These are phyloP conservation scores for Vidua macroura DNA, from an alignment of 2,113 vertebrate species.

Conservation along the genomic window DNA sequence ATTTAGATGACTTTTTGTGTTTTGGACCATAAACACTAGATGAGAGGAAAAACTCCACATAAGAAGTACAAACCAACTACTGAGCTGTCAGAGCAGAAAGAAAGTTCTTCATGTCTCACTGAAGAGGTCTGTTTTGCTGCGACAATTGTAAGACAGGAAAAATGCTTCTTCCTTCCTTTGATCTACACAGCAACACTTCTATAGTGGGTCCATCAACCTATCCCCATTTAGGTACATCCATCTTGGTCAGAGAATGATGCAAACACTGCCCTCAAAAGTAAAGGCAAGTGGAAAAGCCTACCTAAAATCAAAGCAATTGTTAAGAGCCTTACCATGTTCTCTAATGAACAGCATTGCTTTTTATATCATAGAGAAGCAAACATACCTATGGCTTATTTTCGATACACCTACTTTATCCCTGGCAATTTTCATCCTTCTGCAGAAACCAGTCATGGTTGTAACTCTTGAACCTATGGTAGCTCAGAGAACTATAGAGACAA, in stretches of 20 bases:
- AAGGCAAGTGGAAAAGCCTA: neutral
- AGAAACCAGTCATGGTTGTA: neutral
- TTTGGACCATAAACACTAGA: neutral
- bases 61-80: neutral
- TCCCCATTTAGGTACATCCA: accelerated
- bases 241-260: neutral
- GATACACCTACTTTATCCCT: neutral
- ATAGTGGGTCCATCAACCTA: neutral
- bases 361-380: neutral
- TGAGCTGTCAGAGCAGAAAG: neutral
- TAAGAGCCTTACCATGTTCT: neutral
- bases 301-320: neutral
- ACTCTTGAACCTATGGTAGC: neutral
- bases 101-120: neutral
- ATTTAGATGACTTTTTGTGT: neutral
- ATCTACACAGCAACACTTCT: neutral
- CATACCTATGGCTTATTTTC: neutral
- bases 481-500: neutral
- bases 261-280: neutral
- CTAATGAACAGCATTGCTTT: neutral
- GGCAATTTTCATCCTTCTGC: neutral
- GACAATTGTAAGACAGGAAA: accelerated
- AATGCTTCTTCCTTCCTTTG: neutral
- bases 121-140: neutral
- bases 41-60: neutral